phyloP scores from a whole-genome alignment of 2,113 vertebrate species.

The Triplophysa siluroides region DNA sequence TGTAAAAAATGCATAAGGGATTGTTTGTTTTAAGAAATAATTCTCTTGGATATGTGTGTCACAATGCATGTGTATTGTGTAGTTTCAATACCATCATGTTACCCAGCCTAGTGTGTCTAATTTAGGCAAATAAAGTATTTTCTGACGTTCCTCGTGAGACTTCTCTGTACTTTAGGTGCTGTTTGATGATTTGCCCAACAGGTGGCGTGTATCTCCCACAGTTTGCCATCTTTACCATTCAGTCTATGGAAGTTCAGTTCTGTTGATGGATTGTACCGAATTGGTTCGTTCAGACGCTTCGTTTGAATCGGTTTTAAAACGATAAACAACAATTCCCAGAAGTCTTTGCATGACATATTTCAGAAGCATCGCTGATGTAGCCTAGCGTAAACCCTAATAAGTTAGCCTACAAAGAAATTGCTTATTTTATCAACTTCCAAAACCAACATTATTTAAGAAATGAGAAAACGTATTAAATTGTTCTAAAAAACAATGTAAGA shows the following conservation, averaged over 20 bases:
- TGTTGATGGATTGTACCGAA: not conserved
- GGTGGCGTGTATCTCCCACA: slow-evolving; percentile 22
- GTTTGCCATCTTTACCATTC: not conserved
- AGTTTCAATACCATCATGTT: no score
- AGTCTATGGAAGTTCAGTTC: no score
- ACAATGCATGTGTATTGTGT: not conserved
- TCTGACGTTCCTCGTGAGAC: not conserved
- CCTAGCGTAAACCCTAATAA: no score
- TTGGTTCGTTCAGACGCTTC: not conserved
- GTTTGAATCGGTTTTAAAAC: no score
- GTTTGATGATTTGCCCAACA: not conserved
- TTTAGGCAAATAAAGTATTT: not conserved
- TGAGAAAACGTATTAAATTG: no score
- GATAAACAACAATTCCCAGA: no score
- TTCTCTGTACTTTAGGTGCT: not conserved
- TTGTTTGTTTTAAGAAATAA: not conserved
- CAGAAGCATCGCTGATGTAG: no score
- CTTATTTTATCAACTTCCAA: no score
- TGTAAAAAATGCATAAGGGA: not conserved
- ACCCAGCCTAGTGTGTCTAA: not conserved
- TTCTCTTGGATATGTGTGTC: not conserved
- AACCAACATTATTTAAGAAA: no score
- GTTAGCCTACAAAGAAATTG: no score
- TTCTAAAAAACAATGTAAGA: no score
- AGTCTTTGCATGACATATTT: no score